These are phyloP conservation scores for Columba guinea DNA, from an alignment of 2,797 vertebrate genomes.

Conservation along the genomic window DNA sequence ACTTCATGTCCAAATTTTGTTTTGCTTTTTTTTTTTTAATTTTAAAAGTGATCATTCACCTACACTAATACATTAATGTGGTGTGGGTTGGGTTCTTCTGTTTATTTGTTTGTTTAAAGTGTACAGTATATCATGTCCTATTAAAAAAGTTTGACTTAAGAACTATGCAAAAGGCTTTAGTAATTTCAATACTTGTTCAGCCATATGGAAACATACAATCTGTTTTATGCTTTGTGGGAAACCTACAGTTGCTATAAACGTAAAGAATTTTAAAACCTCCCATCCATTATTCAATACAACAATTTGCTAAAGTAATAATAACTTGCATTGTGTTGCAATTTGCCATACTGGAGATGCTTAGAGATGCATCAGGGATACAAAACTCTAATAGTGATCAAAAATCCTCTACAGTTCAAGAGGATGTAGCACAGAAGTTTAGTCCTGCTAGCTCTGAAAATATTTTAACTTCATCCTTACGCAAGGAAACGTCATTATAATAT, in stretches of 20 bases:
- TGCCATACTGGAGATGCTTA: not conserved
- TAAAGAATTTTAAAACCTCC: slow-evolving; percentile 12
- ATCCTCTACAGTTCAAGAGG: not conserved
- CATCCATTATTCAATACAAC: not conserved
- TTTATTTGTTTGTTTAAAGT: not conserved
- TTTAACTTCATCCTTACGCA: not conserved
- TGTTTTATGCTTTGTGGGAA: not conserved
- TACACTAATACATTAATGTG: not conserved
- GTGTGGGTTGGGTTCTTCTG: not conserved
- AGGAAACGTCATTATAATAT: not conserved
- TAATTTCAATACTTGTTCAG: slow-evolving; percentile 51
- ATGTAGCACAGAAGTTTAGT: not conserved
- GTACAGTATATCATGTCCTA: not conserved
- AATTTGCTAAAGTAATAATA: not conserved
- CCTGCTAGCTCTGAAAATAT: not conserved
- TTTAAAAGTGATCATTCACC: not conserved
- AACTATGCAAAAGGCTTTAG: slow-evolving; percentile 65
- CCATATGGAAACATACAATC: not conserved
- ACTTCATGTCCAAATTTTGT: not conserved
- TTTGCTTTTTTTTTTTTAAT: not conserved
- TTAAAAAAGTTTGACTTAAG: slow-evolving; percentile 27
- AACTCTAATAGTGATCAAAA: not conserved
- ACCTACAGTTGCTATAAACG: not conserved
- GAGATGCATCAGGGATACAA: not conserved
- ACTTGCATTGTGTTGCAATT: not conserved